phyloP scores from a whole-genome alignment of 2,888 invertebrate species.

The Cheilosia grossa region DNA sequence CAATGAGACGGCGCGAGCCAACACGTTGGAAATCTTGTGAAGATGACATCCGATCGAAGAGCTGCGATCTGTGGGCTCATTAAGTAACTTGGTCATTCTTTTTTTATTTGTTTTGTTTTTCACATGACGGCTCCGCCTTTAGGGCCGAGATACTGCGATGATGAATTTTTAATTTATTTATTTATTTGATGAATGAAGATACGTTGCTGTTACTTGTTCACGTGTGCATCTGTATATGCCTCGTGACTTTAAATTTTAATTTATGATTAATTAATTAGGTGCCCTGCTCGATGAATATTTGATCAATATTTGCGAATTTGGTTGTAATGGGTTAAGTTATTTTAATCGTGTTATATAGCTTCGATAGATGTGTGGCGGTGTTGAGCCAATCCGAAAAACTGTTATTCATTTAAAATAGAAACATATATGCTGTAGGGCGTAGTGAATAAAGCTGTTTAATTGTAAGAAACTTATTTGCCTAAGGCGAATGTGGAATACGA shows the following conservation, averaged over 20 bases:
- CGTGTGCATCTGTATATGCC: not conserved
- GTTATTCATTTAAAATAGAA: constrained; percentile 18
- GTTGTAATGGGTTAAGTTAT: constrained; percentile 7
- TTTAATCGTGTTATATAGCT: constrained; percentile 29
- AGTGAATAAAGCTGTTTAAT: not conserved
- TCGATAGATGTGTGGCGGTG: not conserved
- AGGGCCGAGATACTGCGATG: constrained; percentile 40
- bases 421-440: constrained; percentile 7
- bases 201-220: not conserved
- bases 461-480: constrained; percentile 6
- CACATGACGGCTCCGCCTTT: constrained; percentile 39
- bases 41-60: constrained; percentile 47
- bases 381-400: not conserved
- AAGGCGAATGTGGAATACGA: constrained; percentile 12
- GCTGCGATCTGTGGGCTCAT: constrained; percentile 8
- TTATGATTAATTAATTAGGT: constrained; percentile 58
- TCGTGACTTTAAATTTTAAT: constrained; percentile 33
- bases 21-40: constrained; percentile 22
- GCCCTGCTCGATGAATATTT: constrained; percentile 45
- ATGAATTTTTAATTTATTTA: constrained; percentile 18
- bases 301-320: constrained; percentile 38
- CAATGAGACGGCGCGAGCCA: constrained; percentile 28
- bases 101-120: not conserved
- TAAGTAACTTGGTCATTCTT: constrained; percentile 35
- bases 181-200: constrained; percentile 40